phyloP scores from a whole-genome alignment of 2,797 vertebrate species.

The Phalanger gymnotis region DNA sequence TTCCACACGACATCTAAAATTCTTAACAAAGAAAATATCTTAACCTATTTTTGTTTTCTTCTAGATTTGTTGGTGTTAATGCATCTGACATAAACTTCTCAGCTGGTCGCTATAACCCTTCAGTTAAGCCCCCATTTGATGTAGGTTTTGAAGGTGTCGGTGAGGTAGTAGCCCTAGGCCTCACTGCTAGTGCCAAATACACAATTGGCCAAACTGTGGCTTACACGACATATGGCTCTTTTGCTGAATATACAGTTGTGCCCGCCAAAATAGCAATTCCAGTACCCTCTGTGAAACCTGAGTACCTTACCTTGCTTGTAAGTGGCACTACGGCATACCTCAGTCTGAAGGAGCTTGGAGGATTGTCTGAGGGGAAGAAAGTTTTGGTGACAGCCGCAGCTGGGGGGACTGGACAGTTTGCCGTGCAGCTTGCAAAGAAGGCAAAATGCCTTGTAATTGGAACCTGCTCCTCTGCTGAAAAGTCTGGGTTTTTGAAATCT shows the following conservation, averaged over 20 bases:
- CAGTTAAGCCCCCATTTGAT: conserved; percentile 91
- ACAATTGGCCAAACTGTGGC: conserved; percentile 92
- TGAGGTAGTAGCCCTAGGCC: conserved; percentile 93
- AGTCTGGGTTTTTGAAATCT: conserved; percentile 92
- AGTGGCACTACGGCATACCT: conserved; percentile 93
- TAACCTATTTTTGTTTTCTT: conserved; percentile 82
- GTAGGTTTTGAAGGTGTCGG: conserved; percentile 94
- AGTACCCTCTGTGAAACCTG: conserved; percentile 88
- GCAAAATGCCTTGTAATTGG: conserved; percentile 94
- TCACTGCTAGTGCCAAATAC: conserved; percentile 90
- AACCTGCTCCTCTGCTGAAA: conserved; percentile 93
- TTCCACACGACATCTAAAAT: neutral
- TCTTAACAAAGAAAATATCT: conserved; percentile 51
- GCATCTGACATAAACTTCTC: conserved; percentile 97
- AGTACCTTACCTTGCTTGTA: conserved; percentile 91
- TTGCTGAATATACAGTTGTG: conserved; percentile 93
- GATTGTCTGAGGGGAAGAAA: conserved; percentile 89
- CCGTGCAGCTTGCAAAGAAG: conserved; percentile 93
- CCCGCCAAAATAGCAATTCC: conserved; percentile 85
- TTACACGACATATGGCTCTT: conserved; percentile 89
- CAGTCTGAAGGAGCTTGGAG: conserved; percentile 90
- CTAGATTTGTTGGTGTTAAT: conserved; percentile 95
- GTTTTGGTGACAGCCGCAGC: conserved; percentile 94
- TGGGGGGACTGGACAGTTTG: conserved; percentile 95
- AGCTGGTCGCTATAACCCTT: conserved; percentile 91